A percentile compares a stretch with the other conserved stretches of the same genome.
phyloP scores from a whole-genome alignment of 35 echinoderm and acorn worm genomes.

The Lytechinus variegatus region DNA sequence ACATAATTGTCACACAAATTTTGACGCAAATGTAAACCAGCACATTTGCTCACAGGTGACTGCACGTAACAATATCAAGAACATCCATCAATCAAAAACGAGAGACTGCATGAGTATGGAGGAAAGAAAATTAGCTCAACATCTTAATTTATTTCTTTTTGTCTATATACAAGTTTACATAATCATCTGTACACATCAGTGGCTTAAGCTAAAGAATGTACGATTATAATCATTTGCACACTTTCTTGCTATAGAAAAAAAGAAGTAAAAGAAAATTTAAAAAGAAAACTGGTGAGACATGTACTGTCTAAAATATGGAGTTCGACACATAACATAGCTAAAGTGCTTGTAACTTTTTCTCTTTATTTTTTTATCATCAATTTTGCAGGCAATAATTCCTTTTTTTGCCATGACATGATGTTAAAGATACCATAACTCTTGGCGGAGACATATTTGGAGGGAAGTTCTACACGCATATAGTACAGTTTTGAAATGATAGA shows the following conservation, averaged over 20 bases:
- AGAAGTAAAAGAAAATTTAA: background rate
- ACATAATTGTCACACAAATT: too few species aligned
- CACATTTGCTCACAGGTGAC: too few species aligned
- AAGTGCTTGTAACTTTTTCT: slow-evolving; percentile 46
- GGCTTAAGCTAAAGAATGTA: slow-evolving; percentile 4
- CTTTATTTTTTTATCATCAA: too few species aligned
- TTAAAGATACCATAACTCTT: background rate
- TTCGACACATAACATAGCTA: background rate
- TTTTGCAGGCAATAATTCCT: background rate
- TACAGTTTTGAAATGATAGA: slow-evolving; percentile 5
- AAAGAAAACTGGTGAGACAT: slow-evolving; percentile 1
- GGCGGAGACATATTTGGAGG: background rate
- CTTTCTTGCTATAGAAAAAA: slow-evolving; percentile 1
- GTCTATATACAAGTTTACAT: slow-evolving; percentile 52
- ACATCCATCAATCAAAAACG: background rate
- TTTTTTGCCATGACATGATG: background rate
- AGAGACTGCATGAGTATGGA: background rate
- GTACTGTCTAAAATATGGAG: slow-evolving; percentile 16
- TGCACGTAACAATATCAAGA: too few species aligned
- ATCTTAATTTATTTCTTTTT: slow-evolving; percentile 56
- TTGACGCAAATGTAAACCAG: too few species aligned
- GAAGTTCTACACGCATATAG: slow-evolving; percentile 44
- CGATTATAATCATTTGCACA: slow-evolving; percentile 13
- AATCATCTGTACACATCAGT: slow-evolving; percentile 49
- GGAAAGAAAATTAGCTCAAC: slow-evolving; percentile 39